Percentiles rank a stretch among this genome's conserved stretches.
Conservation (phyloP, 2,113 vertebrate genomes). For the Pseudonaja textilis region DNA sequence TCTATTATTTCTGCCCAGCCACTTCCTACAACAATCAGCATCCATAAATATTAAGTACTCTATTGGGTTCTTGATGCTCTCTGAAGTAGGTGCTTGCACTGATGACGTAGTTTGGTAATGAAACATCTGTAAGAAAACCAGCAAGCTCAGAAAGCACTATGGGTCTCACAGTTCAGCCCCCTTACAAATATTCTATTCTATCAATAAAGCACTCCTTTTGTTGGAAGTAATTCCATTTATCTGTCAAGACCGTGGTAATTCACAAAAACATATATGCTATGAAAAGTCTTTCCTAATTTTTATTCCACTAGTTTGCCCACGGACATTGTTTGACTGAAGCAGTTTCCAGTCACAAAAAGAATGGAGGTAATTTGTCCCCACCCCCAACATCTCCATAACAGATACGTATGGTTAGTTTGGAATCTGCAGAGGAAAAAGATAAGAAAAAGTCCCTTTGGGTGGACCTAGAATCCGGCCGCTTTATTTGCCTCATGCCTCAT, state of each 20-base stretch:
- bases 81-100: not conserved
- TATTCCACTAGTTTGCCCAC: not conserved
- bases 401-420: not conserved
- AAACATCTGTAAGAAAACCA: not conserved
- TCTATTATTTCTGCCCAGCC: not conserved
- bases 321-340: not conserved
- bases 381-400: not conserved
- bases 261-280: not conserved
- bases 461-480: not conserved
- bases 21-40: not conserved
- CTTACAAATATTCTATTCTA: not conserved
- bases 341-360: not conserved
- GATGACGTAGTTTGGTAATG: not conserved
- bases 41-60: no score
- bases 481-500: not conserved
- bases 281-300: not conserved
- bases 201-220: not conserved
- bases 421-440: not conserved
- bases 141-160: not conserved
- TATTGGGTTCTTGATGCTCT: no score
- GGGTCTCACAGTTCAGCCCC: not conserved
- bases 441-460: not conserved
- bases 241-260: not conserved
- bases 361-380: not conserved
- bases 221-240: not conserved